A percentile compares a stretch with the other conserved stretches of the same genome.
phyloP scores from a whole-genome alignment of 1,140 invertebrate genomes.

The Cotesia typhae region DNA sequence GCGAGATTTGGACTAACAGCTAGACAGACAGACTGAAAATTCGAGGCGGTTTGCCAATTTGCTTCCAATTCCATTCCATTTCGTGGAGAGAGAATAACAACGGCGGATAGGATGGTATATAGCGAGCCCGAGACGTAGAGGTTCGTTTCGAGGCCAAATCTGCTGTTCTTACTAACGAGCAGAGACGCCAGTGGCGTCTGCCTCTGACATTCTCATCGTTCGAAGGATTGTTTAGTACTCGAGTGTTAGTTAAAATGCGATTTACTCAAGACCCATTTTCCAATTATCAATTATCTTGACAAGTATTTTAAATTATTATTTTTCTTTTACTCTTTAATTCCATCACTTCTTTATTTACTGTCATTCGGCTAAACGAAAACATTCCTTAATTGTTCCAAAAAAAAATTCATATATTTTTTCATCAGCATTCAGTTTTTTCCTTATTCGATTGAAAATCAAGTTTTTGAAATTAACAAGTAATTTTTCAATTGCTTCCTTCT shows the following conservation, averaged over 20 bases:
- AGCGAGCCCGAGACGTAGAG: background rate
- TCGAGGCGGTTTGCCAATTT: conserved; percentile 14
- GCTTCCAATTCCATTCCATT: conserved; percentile 20
- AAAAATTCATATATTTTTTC: too few relatives aligned
- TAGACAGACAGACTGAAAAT: conserved; percentile 6
- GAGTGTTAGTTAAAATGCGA: background rate
- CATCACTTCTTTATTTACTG: too few relatives aligned
- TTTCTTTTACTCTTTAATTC: too few relatives aligned
- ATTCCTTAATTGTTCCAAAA: too few relatives aligned
- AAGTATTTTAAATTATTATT: too few relatives aligned
- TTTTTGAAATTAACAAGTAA: too few relatives aligned
- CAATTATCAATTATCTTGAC: too few relatives aligned
- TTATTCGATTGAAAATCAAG: too few relatives aligned
- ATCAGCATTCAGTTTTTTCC: too few relatives aligned
- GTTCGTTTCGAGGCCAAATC: conserved; percentile 16
- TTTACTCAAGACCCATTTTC: background rate
- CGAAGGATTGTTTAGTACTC: conserved; percentile 15
- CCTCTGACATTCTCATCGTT: conserved; percentile 3
- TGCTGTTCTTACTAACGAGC: conserved; percentile 17
- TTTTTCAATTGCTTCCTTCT: too few relatives aligned
- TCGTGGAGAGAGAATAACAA: conserved; percentile 13
- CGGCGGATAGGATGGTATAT: background rate
- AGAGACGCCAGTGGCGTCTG: conserved; percentile 15
- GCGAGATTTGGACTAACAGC: background rate
- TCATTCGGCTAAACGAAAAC: too few relatives aligned